Conservation (phyloP, 2,888 invertebrate genomes). For the Lepidocyrtinus sp. region DNA sequence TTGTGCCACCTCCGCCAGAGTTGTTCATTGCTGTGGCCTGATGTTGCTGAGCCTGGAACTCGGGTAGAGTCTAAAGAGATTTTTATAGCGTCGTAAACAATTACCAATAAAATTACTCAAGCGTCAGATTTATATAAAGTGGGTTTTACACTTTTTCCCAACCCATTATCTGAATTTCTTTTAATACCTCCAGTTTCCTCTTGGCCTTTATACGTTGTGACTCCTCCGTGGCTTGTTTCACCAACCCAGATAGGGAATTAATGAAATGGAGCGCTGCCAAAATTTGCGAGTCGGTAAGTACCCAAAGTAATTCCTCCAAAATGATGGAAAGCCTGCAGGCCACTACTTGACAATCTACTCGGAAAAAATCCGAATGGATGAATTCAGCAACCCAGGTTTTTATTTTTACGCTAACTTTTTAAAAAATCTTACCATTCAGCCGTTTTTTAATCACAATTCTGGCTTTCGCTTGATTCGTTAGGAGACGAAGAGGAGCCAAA, state of each 20-base stretch:
- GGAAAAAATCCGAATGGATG: background rate
- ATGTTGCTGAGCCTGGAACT: conserved; percentile 81
- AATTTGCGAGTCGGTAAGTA: conserved; percentile 94
- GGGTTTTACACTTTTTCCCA: background rate
- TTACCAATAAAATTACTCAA: background rate
- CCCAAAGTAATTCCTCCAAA: conserved; percentile 97
- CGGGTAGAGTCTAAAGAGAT: conserved; percentile 75
- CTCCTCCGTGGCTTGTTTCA: conserved; percentile 85
- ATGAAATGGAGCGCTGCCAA: conserved; percentile 93
- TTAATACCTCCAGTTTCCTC: conserved; percentile 83
- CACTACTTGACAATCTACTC: conserved; percentile 95
- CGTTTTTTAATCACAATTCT: conserved; percentile 96
- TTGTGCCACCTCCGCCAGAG: conserved; percentile 46
- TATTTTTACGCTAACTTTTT: conserved; percentile 34
- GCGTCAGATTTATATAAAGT: conserved; percentile 2
- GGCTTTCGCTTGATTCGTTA: conserved; percentile 95
- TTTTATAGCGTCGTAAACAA: background rate
- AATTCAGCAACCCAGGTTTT: background rate
- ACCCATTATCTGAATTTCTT: background rate
- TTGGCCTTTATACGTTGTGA: conserved; percentile 88
- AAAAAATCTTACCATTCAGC: conserved; percentile 85
- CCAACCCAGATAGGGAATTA: conserved; percentile 86
- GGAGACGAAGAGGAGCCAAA: conserved; percentile 89
- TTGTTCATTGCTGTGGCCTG: conserved; percentile 72
- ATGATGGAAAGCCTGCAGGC: conserved; percentile 93